These are phyloP conservation scores for Phrynosoma blainvillii DNA, from an alignment of 2,113 vertebrate species.

Conservation along the genomic window DNA sequence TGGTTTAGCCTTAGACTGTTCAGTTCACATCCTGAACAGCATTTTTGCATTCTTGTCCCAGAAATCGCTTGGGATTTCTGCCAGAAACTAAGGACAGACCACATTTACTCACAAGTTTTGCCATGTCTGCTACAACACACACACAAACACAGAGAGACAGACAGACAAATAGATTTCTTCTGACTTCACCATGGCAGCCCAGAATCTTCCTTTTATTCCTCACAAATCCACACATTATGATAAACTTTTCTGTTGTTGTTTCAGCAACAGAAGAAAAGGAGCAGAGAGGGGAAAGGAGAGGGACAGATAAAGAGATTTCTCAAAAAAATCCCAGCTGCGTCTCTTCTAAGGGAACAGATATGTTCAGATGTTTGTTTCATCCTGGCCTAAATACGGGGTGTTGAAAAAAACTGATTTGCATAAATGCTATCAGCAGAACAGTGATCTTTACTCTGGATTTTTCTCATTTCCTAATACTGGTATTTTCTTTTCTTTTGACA, in stretches of 20 bases:
- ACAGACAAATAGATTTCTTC: background rate
- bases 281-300: background rate
- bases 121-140: rapidly evolving
- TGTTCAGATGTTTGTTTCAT: constrained; percentile 7
- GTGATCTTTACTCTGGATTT: background rate
- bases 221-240: background rate
- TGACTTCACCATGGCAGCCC: background rate
- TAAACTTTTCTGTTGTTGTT: background rate
- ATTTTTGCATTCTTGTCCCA: background rate
- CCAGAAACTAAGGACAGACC: background rate
- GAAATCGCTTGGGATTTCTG: too few relatives aligned
- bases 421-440: constrained; percentile 7
- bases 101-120: background rate
- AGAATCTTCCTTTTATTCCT: background rate
- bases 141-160: too few relatives aligned
- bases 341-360: constrained; percentile 1
- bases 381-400: background rate
- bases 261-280: background rate
- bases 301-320: background rate
- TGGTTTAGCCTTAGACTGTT: too few relatives aligned
- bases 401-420: constrained; percentile 27
- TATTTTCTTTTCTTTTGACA: constrained; percentile 24
- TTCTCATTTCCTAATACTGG: background rate
- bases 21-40: too few relatives aligned
- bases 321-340: constrained; percentile 9